These are phyloP conservation scores for Selenia dentaria DNA, from an alignment of 2,888 invertebrate genomes.

Conservation along the genomic window DNA sequence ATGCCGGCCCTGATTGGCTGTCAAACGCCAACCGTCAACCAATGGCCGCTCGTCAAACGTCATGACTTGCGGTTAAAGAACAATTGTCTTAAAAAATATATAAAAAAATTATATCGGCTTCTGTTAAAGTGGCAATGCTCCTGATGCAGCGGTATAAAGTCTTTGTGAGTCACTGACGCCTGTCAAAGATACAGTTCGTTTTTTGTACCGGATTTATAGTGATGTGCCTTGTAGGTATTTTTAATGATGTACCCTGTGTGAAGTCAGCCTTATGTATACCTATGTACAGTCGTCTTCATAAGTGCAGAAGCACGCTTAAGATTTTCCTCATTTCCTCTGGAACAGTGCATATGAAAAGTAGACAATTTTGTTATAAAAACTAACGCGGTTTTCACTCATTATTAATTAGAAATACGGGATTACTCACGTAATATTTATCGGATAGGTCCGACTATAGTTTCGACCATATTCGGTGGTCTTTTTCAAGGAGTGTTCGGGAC, in stretches of 20 bases:
- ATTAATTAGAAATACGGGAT: no score
- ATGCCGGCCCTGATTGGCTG: constrained; percentile 76
- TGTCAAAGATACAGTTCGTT: constrained; percentile 25
- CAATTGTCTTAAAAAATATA: constrained; percentile 63
- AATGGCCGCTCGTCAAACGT: constrained; percentile 80
- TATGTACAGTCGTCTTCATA: no score
- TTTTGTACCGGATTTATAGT: constrained; percentile 21
- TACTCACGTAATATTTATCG: no score
- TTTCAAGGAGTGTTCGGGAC: no score
- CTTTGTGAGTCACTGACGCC: constrained; percentile 29
- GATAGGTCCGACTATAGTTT: no score
- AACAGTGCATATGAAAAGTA: no score
- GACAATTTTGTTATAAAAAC: no score
- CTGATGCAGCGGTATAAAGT: constrained; percentile 37
- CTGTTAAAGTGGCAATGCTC: constrained; percentile 78
- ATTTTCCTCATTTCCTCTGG: no score
- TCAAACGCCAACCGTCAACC: constrained; percentile 74
- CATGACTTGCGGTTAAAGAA: constrained; percentile 71
- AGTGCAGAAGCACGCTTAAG: no score
- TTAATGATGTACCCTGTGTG: constrained; percentile 13
- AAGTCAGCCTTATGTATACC: neutral
- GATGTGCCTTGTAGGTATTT: constrained; percentile 9
- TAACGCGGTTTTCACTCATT: no score
- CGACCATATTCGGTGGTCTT: no score
- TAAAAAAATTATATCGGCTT: constrained; percentile 65